A percentile compares a stretch with the other conserved stretches of the same genome.
These are phyloP conservation scores for Chrysotoxum bicinctum DNA, from an alignment of 2,888 invertebrate species.

Conservation along the genomic window DNA sequence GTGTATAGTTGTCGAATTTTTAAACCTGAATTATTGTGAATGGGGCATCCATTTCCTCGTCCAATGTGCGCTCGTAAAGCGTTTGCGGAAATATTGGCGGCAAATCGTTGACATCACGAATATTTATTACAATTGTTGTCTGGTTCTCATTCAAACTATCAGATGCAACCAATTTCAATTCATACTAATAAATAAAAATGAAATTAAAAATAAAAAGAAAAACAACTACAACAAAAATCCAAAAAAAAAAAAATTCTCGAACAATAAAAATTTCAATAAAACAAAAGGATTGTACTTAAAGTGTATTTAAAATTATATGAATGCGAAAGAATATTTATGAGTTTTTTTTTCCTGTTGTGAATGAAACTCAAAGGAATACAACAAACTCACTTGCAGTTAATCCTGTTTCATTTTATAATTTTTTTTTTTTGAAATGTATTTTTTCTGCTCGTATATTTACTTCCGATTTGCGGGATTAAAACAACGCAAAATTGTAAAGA, in stretches of 20 bases:
- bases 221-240: slow-evolving; percentile 68
- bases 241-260: slow-evolving; percentile 40
- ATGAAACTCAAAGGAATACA: not conserved
- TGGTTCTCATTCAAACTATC: slow-evolving; percentile 95
- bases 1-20: not conserved
- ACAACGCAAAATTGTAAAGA: not conserved
- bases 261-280: slow-evolving; percentile 57
- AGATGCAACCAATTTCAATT: slow-evolving; percentile 93
- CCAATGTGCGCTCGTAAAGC: slow-evolving; percentile 87
- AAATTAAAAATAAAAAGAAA: slow-evolving; percentile 75
- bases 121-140: slow-evolving; percentile 90
- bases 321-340: slow-evolving; percentile 32
- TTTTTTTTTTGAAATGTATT: slow-evolving; percentile 2
- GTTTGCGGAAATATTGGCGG: slow-evolving; percentile 90
- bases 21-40: slow-evolving; percentile 90
- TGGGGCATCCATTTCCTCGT: slow-evolving; percentile 88
- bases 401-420: slow-evolving; percentile 26
- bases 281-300: slow-evolving; percentile 35
- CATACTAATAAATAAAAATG: slow-evolving; percentile 85
- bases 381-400: slow-evolving; percentile 1
- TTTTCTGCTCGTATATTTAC: not conserved
- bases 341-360: not conserved
- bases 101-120: slow-evolving; percentile 94
- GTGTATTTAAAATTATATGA: slow-evolving; percentile 56
- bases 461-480: not conserved